A percentile compares a stretch with the other conserved stretches of the same genome.
Evolutionary conservation across 2,888 invertebrate genomes (phyloP).

Genomic region (Augochlorella aurata): DNA sequence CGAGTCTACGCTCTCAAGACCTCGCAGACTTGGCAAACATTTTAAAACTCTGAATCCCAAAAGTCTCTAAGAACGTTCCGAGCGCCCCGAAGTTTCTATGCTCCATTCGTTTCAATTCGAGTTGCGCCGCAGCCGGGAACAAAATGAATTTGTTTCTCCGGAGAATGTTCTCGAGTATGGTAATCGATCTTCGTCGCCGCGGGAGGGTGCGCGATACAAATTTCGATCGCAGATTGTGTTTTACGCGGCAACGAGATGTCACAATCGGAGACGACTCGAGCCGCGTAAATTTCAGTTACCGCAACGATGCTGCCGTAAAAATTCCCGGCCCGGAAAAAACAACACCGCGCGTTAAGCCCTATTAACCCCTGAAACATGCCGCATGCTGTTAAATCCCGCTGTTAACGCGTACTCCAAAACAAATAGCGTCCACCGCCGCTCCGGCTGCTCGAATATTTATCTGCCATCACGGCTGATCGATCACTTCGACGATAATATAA

Average conservation of each 20-base stretch:
- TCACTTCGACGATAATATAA: slow-evolving; percentile 1
- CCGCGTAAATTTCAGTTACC: neutral
- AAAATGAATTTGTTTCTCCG: neutral
- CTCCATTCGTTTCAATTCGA: neutral
- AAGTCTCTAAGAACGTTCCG: neutral
- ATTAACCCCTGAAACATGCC: slow-evolving; percentile 15
- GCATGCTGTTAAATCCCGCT: neutral
- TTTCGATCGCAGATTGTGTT: neutral
- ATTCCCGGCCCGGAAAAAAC: neutral
- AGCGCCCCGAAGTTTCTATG: neutral
- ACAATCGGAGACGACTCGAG: neutral
- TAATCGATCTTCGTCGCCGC: neutral
- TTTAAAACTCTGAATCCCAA: neutral
- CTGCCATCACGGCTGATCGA: neutral
- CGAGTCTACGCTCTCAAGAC: neutral
- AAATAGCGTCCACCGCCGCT: neutral
- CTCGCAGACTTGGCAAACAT: neutral
- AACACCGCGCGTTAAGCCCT: neutral
- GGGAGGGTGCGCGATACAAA: neutral
- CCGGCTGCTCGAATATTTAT: neutral
- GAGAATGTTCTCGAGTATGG: neutral
- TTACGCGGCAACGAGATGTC: neutral
- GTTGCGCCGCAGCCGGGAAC: neutral
- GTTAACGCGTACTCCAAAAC: slow-evolving; percentile 10
- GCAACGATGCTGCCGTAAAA: neutral